Conservation (phyloP, 92 coral and sea anemone genomes). For the Zoanthus gigantus region DNA sequence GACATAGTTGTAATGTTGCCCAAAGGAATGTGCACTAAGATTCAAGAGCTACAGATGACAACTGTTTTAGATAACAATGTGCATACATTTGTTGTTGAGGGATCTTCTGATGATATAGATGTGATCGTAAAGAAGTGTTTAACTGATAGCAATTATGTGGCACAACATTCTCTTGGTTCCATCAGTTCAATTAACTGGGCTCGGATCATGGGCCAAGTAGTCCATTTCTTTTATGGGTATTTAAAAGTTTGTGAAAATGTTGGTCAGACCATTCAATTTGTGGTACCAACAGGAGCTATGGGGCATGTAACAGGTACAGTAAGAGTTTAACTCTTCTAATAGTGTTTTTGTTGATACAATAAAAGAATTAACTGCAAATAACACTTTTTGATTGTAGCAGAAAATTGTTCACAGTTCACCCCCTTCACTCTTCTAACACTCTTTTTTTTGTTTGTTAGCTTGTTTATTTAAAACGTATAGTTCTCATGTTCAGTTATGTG, state of each 20-base stretch:
- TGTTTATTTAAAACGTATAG: too few species aligned
- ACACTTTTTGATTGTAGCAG: too few species aligned
- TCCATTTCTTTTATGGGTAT: conserved; percentile 83
- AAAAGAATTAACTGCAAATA: too few species aligned
- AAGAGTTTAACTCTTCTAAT: background rate
- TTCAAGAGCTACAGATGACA: conserved; percentile 95
- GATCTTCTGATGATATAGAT: conserved; percentile 88
- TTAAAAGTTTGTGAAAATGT: conserved; percentile 71
- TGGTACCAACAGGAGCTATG: conserved; percentile 92
- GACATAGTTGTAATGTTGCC: conserved; percentile 87
- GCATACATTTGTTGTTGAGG: conserved; percentile 79
- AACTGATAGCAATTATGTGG: conserved; percentile 57
- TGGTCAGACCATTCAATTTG: conserved; percentile 73
- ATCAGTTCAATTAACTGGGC: conserved; percentile 87
- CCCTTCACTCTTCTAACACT: too few species aligned
- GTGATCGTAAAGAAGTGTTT: conserved; percentile 69
- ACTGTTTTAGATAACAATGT: conserved; percentile 83
- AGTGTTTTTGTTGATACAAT: too few species aligned
- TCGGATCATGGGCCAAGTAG: conserved; percentile 86
- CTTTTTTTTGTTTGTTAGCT: too few species aligned
- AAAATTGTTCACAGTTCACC: too few species aligned
- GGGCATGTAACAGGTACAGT: conserved; percentile 88
- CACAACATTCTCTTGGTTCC: conserved; percentile 72
- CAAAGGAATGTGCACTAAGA: conserved; percentile 74
- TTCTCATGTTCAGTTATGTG: too few species aligned